Conservation (phyloP, 2,113 vertebrate species). For the Gnathonemus longibarbis region DNA sequence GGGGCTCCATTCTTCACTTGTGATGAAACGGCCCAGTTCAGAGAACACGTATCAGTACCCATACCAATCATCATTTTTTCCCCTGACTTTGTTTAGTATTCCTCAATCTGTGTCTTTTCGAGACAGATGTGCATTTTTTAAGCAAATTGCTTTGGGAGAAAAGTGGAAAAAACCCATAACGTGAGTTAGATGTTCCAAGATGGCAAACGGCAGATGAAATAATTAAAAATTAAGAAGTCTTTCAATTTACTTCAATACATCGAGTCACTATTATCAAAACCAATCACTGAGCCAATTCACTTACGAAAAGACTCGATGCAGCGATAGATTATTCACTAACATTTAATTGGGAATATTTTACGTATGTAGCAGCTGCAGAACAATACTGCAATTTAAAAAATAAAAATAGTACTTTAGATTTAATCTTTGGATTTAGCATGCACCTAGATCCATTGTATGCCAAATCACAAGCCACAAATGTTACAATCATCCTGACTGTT, state of each 20-base stretch:
- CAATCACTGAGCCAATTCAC: neutral
- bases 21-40: neutral
- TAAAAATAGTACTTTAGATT: neutral
- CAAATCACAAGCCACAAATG: neutral
- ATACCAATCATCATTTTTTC: neutral
- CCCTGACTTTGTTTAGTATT: neutral
- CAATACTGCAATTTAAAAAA: neutral
- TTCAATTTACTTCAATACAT: neutral
- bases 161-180: neutral
- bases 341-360: neutral
- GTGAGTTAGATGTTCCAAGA: neutral
- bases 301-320: neutral
- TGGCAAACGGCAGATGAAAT: neutral
- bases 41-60: neutral
- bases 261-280: neutral
- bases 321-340: neutral
- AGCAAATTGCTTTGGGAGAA: neutral
- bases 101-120: neutral
- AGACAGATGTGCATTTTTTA: neutral
- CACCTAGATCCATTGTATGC: neutral
- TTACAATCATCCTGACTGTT: neutral
- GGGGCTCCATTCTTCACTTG: neutral
- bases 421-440: neutral
- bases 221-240: neutral
- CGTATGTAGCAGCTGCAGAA: neutral